A percentile compares a stretch with the other conserved stretches of the same genome.
Evolutionary conservation across 1,140 invertebrate genomes (phyloP).

Genomic region (Oreohelix idahoensis): DNA sequence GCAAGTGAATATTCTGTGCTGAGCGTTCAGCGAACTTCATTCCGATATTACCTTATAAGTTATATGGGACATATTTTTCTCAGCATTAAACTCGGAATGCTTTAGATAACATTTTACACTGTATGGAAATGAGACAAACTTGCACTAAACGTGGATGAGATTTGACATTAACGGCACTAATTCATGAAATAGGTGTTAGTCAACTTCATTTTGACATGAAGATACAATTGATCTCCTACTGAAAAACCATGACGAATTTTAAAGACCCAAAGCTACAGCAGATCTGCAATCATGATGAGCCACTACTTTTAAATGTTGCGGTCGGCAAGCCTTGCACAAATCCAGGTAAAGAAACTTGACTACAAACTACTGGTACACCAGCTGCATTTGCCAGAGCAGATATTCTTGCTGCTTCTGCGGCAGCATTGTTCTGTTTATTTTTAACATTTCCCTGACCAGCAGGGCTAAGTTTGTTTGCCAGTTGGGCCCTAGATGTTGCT

Average conservation of each 20-base stretch:
- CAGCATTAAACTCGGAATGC: no score
- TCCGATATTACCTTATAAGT: no score
- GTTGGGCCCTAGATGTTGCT: not conserved
- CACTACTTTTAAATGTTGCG: slow-evolving; percentile 30
- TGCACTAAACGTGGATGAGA: no score
- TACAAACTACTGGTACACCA: slow-evolving; percentile 36
- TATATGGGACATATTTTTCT: no score
- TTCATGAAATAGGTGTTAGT: no score
- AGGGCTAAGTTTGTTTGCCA: slow-evolving; percentile 13
- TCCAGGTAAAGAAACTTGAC: slow-evolving; percentile 18
- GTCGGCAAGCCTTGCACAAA: slow-evolving; percentile 17
- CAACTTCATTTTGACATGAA: no score
- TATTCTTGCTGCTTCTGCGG: slow-evolving; percentile 23
- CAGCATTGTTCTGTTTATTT: slow-evolving; percentile 23
- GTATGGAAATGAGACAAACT: no score
- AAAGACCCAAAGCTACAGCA: not conserved
- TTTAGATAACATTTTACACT: no score
- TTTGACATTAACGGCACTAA: no score
- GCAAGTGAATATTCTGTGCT: no score
- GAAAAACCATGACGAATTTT: not conserved
- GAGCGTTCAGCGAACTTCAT: no score
- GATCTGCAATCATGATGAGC: slow-evolving; percentile 17
- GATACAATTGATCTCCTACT: no score
- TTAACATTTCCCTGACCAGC: slow-evolving; percentile 29
- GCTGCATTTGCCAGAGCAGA: slow-evolving; percentile 17